A percentile compares a stretch with the other conserved stretches of the same genome.
These are phyloP conservation scores for Cyrtodaria siliqua DNA, from an alignment of 2,888 invertebrate genomes.

Conservation along the genomic window DNA sequence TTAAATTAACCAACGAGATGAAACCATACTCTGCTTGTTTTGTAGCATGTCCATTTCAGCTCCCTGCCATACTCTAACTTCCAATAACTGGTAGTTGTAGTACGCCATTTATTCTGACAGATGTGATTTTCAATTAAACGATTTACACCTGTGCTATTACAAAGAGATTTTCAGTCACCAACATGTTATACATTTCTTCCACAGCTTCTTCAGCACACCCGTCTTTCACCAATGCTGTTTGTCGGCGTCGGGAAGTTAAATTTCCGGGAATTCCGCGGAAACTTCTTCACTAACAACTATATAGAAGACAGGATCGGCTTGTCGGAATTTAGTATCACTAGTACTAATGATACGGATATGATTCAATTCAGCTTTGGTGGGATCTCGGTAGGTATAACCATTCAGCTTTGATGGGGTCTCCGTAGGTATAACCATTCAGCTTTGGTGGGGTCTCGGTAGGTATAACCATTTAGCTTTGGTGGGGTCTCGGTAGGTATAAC, in stretches of 20 bases:
- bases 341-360: slow-evolving; percentile 20
- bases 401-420: too few relatives aligned
- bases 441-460: too few relatives aligned
- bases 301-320: slow-evolving; percentile 67
- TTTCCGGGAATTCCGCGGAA: slow-evolving; percentile 73
- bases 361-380: slow-evolving; percentile 36
- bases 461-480: too few relatives aligned
- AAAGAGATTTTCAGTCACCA: background rate
- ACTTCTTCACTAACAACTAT: slow-evolving; percentile 73
- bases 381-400: background rate
- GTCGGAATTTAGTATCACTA: slow-evolving; percentile 22
- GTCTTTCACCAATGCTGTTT: slow-evolving; percentile 64
- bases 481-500: too few relatives aligned
- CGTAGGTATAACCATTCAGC: too few relatives aligned
- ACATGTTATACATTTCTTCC: background rate
- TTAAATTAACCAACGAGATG: too few relatives aligned
- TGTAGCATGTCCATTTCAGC: too few relatives aligned
- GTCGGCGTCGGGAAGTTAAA: slow-evolving; percentile 70
- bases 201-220: slow-evolving; percentile 69
- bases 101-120: too few relatives aligned
- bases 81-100: too few relatives aligned
- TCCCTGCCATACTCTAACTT: too few relatives aligned
- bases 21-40: too few relatives aligned
- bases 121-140: background rate
- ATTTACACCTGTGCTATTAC: too few relatives aligned